Evolutionary conservation across 2,113 vertebrate species (phyloP).

Genomic region (Syngnathus typhle): DNA sequence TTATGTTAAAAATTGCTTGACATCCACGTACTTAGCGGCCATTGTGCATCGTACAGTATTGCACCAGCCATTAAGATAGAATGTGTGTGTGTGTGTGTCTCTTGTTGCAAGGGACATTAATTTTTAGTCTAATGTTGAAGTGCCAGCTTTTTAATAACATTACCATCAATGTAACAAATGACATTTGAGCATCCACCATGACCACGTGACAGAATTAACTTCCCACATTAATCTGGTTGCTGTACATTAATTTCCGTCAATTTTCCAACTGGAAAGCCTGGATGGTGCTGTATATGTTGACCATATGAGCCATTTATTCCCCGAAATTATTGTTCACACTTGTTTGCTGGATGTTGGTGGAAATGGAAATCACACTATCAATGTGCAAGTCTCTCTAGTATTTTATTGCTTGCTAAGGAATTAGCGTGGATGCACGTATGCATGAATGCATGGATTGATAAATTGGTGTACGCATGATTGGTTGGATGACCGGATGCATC

Average conservation of each 20-base stretch:
- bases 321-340: too few species aligned
- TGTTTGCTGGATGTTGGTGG: not conserved
- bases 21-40: too few species aligned
- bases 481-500: not conserved
- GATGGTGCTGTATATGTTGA: not conserved
- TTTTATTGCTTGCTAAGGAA: not conserved
- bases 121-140: not conserved
- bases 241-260: not conserved
- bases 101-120: not conserved
- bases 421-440: not conserved
- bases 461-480: not conserved
- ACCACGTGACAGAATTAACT: not conserved
- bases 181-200: constrained; percentile 5
- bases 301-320: not conserved
- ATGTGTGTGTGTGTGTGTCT: not conserved
- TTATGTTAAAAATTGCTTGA: too few species aligned
- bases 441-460: not conserved
- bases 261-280: not conserved
- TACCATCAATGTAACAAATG: constrained; percentile 1
- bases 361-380: not conserved
- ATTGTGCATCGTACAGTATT: too few species aligned
- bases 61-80: too few species aligned
- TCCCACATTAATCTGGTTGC: not conserved
- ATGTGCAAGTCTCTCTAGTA: not conserved
- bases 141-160: constrained; percentile 5